Percentiles rank a stretch among this genome's conserved stretches.
Conservation (phyloP, 2,888 invertebrate species). For the Latrodectus hesperus region DNA sequence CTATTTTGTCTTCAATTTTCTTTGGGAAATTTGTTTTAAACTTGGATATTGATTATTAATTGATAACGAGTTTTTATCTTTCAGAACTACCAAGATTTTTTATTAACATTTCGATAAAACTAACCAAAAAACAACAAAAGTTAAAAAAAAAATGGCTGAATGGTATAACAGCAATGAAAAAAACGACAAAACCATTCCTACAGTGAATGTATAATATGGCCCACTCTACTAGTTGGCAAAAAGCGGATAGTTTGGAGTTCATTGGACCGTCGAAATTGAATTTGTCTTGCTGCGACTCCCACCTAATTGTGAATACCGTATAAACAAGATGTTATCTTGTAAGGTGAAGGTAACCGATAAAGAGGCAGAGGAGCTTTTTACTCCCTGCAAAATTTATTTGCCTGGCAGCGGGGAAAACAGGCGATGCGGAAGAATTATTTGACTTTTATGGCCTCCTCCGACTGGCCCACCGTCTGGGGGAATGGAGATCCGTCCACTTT, state of each 20-base stretch:
- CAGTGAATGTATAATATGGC: too few species aligned
- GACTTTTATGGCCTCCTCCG: constrained; percentile 5
- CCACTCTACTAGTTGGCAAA: too few species aligned
- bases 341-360: neutral
- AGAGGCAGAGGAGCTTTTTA: neutral
- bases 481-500: neutral
- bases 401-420: neutral
- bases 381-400: neutral
- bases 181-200: too few species aligned
- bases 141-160: too few species aligned
- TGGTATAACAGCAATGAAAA: too few species aligned
- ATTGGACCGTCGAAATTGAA: neutral
- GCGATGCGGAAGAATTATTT: constrained; percentile 1
- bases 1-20: too few species aligned
- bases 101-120: too few species aligned
- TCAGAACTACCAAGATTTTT: too few species aligned
- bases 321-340: constrained; percentile 3
- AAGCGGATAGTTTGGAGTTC: neutral
- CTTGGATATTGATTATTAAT: too few species aligned
- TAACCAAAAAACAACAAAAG: too few species aligned
- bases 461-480: neutral
- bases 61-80: too few species aligned
- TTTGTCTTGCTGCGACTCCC: neutral
- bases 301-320: neutral
- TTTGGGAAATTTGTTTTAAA: too few species aligned